Base-by-base conservation (phyloP, 2,113 vertebrate species). In the Brevimyrus niger region DNA sequence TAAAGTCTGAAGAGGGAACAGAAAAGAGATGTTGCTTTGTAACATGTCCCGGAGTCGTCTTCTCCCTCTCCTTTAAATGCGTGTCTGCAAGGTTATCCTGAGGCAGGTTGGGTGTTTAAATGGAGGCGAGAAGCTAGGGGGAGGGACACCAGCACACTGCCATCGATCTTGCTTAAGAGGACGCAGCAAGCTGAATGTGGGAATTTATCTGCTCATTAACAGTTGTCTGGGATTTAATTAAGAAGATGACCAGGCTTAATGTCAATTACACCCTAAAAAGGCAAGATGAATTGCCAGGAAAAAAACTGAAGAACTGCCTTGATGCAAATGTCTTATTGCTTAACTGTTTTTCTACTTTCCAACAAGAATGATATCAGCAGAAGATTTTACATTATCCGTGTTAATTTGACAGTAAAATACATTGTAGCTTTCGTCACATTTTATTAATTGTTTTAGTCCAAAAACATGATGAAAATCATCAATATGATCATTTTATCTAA, bases 141-240 rank as follows among this genome's bases (percentile, higher is more conserved):
- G 44, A 73, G 76, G 90, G 73, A 19, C 38, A 88, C 93, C 89
- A 10, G 89, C 90, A 91, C 90, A 55, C 92, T 93, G 90, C 93
- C 93, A 95, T 95, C 92, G 89, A 94, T 95, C 92, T 93, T 90
- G 90, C 95, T 94, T 96, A 92, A 95, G 92, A 91, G 94, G 91
- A 92, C 93, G 92, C 92, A 90, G 91, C 88, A 91, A 92, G 89
- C 91, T 93, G 94, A 94, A 93, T 94, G 93, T 95, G 94, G 95
- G 93, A 94, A 94, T 94, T 93, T 91, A 87, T 93, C 91, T 89
- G 92, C 93, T 94, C 93, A 93, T 94, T 94, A 95, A 91, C 92
- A 90, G 91, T 92, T 94, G 94, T 94, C 93, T 92, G 93, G 92
- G 92, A 92, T 94, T 95, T 94, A 93, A 95, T 96, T 94, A 95